Conservation (phyloP, 2,113 vertebrate species). For the Tragulus kanchil region DNA sequence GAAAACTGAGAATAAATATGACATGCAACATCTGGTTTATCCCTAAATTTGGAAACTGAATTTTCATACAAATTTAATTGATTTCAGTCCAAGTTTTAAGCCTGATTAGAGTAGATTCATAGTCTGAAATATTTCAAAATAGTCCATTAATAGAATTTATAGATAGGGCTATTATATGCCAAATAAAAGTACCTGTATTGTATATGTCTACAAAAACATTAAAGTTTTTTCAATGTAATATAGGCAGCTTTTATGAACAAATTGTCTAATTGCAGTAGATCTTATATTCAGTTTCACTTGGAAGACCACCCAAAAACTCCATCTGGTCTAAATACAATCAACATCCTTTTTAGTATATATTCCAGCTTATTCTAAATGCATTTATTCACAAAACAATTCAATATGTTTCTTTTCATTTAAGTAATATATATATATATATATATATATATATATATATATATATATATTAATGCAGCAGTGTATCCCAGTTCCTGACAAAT, state of each 20-base stretch:
- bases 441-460: no score
- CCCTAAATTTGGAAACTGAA: background rate
- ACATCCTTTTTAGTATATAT: background rate
- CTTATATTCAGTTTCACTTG: background rate
- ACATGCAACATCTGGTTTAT: background rate
- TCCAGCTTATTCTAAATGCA: background rate
- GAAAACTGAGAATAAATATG: background rate
- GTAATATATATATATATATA: no score
- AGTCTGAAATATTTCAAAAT: constrained; percentile 24
- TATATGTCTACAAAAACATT: background rate
- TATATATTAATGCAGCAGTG: background rate
- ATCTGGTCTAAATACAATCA: constrained; percentile 40
- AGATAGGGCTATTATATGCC: background rate
- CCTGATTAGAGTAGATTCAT: background rate
- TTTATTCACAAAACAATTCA: constrained; percentile 52
- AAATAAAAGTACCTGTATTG: constrained; percentile 35
- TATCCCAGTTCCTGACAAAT: background rate
- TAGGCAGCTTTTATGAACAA: background rate
- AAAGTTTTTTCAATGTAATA: background rate
- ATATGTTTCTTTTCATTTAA: constrained; percentile 1
- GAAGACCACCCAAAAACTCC: constrained; percentile 39
- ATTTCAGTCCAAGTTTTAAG: constrained; percentile 34
- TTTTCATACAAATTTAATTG: constrained; percentile 12
- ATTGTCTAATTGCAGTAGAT: background rate
- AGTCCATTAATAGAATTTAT: background rate